phyloP scores from a whole-genome alignment of 2,113 vertebrate genomes.

The Heteronetta atricapilla region DNA sequence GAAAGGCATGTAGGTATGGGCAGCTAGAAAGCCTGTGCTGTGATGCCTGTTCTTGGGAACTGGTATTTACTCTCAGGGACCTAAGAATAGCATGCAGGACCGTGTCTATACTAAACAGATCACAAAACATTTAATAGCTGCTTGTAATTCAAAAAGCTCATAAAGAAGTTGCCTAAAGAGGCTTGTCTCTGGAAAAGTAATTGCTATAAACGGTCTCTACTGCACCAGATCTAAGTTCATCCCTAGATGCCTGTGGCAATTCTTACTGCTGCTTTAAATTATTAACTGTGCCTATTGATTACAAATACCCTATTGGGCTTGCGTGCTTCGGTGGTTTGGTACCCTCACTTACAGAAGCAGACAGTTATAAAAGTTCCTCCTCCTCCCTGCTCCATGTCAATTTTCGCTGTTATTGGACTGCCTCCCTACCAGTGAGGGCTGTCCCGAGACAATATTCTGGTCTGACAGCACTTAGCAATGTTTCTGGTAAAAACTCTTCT shows the following conservation, averaged over 20 bases:
- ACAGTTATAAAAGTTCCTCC: background rate
- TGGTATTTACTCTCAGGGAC: background rate
- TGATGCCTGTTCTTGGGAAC: background rate
- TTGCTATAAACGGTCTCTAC: background rate
- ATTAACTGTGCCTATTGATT: background rate
- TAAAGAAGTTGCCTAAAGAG: background rate
- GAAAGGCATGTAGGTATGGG: too few species aligned
- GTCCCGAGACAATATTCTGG: background rate
- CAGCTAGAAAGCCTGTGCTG: background rate
- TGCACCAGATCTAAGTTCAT: background rate
- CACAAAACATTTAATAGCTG: background rate
- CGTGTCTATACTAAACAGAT: background rate
- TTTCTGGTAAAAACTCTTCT: background rate
- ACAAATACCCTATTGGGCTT: background rate
- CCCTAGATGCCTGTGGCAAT: background rate
- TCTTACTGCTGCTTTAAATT: background rate
- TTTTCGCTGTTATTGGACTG: background rate
- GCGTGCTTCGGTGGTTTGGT: background rate
- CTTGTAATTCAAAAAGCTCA: background rate
- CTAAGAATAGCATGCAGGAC: background rate
- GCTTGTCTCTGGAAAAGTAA: background rate
- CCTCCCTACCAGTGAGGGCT: background rate
- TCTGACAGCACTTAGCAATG: background rate
- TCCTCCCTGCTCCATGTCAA: background rate
- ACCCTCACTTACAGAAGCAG: background rate